A percentile compares a stretch with the other conserved stretches of the same genome.
Evolutionary conservation across 2,113 vertebrate species (phyloP).

Genomic region (Suricata suricatta): DNA sequence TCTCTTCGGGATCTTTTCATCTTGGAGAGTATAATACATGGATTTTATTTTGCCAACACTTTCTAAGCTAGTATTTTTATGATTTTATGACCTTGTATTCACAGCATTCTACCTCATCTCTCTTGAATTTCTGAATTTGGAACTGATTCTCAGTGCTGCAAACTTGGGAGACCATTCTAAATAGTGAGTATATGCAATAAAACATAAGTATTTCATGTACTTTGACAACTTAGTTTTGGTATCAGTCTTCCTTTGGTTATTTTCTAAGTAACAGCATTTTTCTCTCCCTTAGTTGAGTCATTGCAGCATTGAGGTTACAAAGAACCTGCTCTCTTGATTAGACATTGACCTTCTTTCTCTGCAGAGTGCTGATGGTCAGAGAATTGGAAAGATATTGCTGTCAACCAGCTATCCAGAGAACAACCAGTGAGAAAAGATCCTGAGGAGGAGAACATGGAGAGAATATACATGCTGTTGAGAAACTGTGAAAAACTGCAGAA

Average conservation of each 20-base stretch:
- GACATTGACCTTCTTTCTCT: background rate
- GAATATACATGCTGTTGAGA: background rate
- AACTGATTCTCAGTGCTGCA: background rate
- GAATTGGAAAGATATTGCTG: background rate
- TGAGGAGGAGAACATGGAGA: background rate
- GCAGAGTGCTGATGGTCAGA: background rate
- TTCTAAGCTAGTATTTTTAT: background rate
- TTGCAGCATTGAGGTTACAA: background rate
- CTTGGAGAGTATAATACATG: background rate
- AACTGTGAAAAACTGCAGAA: background rate
- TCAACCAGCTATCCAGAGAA: background rate
- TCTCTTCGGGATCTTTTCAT: background rate
- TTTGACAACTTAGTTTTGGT: background rate
- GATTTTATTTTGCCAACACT: background rate
- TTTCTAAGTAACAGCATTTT: background rate
- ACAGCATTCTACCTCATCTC: background rate
- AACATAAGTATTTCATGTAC: background rate
- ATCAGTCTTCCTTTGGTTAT: background rate
- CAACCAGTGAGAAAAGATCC: background rate
- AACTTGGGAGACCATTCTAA: background rate
- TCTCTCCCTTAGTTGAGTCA: background rate
- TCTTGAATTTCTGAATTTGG: conserved; percentile 18
- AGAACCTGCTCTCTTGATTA: background rate
- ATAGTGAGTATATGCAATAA: background rate
- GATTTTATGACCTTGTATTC: background rate